Conservation (phyloP, 2,797 vertebrate species). For the Champsocephalus gunnari region DNA sequence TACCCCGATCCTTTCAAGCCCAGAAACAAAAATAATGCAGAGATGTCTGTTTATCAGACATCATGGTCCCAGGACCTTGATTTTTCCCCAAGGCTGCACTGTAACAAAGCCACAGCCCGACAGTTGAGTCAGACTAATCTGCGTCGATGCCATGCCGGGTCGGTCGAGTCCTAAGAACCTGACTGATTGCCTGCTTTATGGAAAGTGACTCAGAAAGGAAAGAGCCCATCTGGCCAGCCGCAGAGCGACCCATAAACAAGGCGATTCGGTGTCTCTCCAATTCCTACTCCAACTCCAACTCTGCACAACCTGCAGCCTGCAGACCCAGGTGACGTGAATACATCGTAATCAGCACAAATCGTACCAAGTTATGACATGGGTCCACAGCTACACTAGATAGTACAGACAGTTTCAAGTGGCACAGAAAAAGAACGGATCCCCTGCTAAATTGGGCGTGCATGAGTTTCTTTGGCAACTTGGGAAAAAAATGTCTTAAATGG, state of each 20-base stretch:
- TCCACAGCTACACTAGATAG: constrained; percentile 12
- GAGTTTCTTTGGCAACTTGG: neutral
- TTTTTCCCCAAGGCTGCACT: constrained; percentile 50
- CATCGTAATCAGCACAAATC: constrained; percentile 44
- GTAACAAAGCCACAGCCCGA: constrained; percentile 25
- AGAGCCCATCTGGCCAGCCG: constrained; percentile 59
- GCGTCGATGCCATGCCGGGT: constrained; percentile 25
- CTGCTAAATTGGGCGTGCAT: neutral
- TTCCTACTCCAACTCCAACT: constrained; percentile 24
- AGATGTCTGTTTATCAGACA: constrained; percentile 24
- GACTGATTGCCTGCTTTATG: constrained; percentile 75
- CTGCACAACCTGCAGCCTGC: constrained; percentile 27
- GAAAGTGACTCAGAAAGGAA: constrained; percentile 71
- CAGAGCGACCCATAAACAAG: constrained; percentile 35
- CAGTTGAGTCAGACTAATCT: constrained; percentile 42
- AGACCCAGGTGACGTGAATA: constrained; percentile 40
- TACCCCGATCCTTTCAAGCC: neutral
- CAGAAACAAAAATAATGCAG: constrained; percentile 28
- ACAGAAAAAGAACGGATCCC: neutral
- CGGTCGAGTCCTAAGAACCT: constrained; percentile 31
- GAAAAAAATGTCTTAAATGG: neutral
- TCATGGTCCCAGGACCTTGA: constrained; percentile 31
- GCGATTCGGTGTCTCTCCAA: constrained; percentile 38
- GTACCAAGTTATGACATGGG: constrained; percentile 16
- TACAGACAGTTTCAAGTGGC: neutral